Evolutionary conservation across 2,888 invertebrate species (phyloP), one percentile per base, ranked within the genome.

Genomic region (Lacanobia wlatinum): DNA sequence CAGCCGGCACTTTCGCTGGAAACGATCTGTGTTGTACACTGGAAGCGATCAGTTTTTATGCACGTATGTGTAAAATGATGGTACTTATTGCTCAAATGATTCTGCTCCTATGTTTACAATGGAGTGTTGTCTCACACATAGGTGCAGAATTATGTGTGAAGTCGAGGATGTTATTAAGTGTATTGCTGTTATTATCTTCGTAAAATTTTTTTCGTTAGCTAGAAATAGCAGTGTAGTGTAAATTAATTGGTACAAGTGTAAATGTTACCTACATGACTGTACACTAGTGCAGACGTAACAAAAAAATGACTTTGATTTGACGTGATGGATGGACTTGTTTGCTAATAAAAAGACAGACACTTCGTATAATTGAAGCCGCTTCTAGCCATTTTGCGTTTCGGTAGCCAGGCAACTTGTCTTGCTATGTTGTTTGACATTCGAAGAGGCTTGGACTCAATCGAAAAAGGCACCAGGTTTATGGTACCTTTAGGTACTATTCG

Each of bases 1-100:
- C 72, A 58, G 28, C 68, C 48, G 71, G 65, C 89, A 89, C 92
- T 90, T 91, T 90, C 90, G 82, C 87, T 88, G 80, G 60, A 73
- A 63, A 63, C 34, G 53, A 63, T 82, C 53, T 59, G 14, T 28
- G 53, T 16, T 28, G 2, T 77, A 55, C 10, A 72, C 80, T 80
- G 55, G 83, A 80, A 73, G 80, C 53, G 80, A 70, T 60, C 18
- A 8, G 75, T 65, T 64, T 55, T 76, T 46, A 5, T 67, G n/a
- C 40, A 55, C 48, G 18, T 18, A 9, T 56, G 18, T 56, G 28
- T 56, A 53, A n/a, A 52, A n/a, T 53, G 3, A 21, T n/a, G 8
- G 8, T n/a, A 21, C 50, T 43, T 7, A 50, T 8, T 28, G 40
- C 28, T 28, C 66, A 40, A n/a, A 43, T 70, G 10, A 52, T 78